phyloP scores from a whole-genome alignment of 1,140 invertebrate genomes.

The Coelopa frigida region DNA sequence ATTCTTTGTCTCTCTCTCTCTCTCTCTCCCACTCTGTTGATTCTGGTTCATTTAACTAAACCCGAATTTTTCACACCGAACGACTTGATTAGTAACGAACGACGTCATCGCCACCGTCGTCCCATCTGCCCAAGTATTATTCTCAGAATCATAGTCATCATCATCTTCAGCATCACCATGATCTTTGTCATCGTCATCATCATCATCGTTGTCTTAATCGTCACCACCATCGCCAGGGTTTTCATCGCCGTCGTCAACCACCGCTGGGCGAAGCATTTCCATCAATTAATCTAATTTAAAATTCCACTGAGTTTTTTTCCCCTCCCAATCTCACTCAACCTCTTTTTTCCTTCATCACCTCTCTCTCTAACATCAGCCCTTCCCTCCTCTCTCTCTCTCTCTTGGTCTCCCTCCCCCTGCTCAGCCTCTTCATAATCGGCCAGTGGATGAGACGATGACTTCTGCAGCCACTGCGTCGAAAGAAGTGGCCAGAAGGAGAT shows the following conservation, averaged over 20 bases:
- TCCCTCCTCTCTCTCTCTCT: not conserved
- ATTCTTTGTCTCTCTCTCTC: too few species aligned
- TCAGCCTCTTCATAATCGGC: not conserved
- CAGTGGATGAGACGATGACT: not conserved
- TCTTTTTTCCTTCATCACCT: slow-evolving; percentile 15
- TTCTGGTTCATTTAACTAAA: slow-evolving; percentile 13
- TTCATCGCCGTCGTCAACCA: not conserved
- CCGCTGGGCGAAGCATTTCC: slow-evolving; percentile 30
- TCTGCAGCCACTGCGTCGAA: not conserved
- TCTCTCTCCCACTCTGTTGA: too few species aligned
- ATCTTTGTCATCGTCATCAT: slow-evolving; percentile 3
- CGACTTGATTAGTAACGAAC: not conserved
- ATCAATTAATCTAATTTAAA: slow-evolving; percentile 46
- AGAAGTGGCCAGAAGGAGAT: too few species aligned
- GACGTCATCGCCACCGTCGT: slow-evolving; percentile 5
- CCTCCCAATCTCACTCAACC: slow-evolving; percentile 21
- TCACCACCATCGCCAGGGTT: not conserved
- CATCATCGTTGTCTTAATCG: not conserved
- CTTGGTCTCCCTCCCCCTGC: not conserved
- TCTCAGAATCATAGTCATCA: too few species aligned
- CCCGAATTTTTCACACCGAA: slow-evolving; percentile 10
- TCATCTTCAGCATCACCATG: not conserved
- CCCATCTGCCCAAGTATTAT: too few species aligned
- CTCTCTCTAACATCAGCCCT: not conserved
- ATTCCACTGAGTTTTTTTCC: slow-evolving; percentile 20